Percentiles rank a stretch among this genome's conserved stretches.
Conservation (phyloP, 2,888 invertebrate genomes). For the Anthoptus insignis region DNA sequence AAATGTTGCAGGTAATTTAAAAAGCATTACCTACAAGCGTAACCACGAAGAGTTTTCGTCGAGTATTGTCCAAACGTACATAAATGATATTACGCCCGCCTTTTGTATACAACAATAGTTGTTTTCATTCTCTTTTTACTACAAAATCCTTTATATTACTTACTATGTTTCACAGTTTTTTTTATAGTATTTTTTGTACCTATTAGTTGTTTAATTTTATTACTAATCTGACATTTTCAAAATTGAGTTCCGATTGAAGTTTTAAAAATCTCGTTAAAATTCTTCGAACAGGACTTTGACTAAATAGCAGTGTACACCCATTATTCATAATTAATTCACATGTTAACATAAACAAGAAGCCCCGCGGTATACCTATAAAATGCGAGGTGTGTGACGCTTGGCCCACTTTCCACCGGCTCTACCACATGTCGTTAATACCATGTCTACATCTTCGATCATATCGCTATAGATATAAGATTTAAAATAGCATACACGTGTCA, state of each 20-base stretch:
- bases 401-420: constrained; percentile 81
- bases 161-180: too few species aligned
- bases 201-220: too few species aligned
- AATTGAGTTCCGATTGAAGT: too few species aligned
- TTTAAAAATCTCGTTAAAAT: too few species aligned
- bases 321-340: constrained; percentile 56
- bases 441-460: constrained; percentile 58
- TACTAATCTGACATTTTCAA: too few species aligned
- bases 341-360: constrained; percentile 70
- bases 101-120: not conserved
- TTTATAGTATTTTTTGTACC: too few species aligned
- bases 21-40: not conserved
- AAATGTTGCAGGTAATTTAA: not conserved
- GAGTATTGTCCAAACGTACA: not conserved
- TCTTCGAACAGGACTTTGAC: not conserved
- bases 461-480: constrained; percentile 59
- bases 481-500: constrained; percentile 54
- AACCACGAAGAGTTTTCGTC: not conserved
- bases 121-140: not conserved
- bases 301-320: constrained; percentile 4
- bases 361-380: constrained; percentile 76
- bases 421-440: constrained; percentile 70
- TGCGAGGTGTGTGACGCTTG: constrained; percentile 81
- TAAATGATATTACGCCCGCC: not conserved
- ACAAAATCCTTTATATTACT: too few species aligned